These are phyloP conservation scores for Choristoneura fumiferana DNA, from an alignment of 1,140 invertebrate genomes.

Conservation along the genomic window DNA sequence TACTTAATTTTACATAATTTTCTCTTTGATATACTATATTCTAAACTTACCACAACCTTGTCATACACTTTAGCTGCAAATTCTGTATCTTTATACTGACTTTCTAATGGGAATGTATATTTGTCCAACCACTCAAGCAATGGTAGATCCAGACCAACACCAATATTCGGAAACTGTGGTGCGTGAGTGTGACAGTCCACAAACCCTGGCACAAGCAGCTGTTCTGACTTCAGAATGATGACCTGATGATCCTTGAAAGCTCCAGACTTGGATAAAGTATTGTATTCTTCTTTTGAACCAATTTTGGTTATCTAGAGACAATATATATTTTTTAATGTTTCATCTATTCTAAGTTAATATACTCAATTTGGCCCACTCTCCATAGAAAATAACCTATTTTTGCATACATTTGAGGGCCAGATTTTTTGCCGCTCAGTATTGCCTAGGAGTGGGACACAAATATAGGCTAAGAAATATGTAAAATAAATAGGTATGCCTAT, in stretches of 20 bases:
- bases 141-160: constrained; percentile 87
- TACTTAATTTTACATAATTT: too few species aligned
- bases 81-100: constrained; percentile 82
- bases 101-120: constrained; percentile 94
- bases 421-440: too few species aligned
- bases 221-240: constrained; percentile 69
- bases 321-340: too few species aligned
- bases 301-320: constrained; percentile 52
- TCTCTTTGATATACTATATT: too few species aligned
- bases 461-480: too few species aligned
- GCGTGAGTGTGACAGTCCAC: constrained; percentile 95
- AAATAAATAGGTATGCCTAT: too few species aligned
- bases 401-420: too few species aligned
- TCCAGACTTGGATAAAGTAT: constrained; percentile 31
- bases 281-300: constrained; percentile 42
- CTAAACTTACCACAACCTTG: constrained; percentile 86
- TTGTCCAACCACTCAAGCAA: constrained; percentile 90
- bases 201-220: constrained; percentile 93
- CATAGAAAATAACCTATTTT: too few species aligned
- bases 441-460: too few species aligned
- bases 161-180: constrained; percentile 91
- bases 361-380: too few species aligned
- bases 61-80: constrained; percentile 87
- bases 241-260: constrained; percentile 39
- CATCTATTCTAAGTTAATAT: too few species aligned